A percentile compares a stretch with the other conserved stretches of the same genome.
Conservation (phyloP, 2,797 vertebrate species). For the Acipenser oxyrinchus region DNA sequence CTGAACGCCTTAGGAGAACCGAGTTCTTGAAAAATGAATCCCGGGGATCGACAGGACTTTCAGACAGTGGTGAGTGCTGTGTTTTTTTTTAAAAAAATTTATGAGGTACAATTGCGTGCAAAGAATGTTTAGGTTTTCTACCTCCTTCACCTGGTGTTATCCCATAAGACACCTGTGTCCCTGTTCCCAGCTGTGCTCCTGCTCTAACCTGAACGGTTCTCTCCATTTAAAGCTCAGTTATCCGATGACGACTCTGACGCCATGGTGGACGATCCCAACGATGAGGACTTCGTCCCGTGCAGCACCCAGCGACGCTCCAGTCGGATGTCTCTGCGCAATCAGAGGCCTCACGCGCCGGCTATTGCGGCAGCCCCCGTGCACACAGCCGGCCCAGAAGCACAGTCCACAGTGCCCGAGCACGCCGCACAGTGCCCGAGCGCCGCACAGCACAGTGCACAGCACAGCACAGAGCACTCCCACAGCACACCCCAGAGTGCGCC, state of each 20-base stretch:
- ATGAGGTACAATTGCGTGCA: background rate
- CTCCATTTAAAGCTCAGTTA: slow-evolving; percentile 50
- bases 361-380: background rate
- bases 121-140: background rate
- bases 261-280: slow-evolving; percentile 70
- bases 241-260: slow-evolving; percentile 71
- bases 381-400: background rate
- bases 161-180: background rate
- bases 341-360: slow-evolving; percentile 16
- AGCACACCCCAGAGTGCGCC: slow-evolving; percentile 3
- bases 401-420: background rate
- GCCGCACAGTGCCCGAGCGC: slow-evolving; percentile 43
- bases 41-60: background rate
- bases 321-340: slow-evolving; percentile 58
- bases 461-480: background rate
- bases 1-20: slow-evolving; percentile 14
- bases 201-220: background rate
- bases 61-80: slow-evolving; percentile 11
- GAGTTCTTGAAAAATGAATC: slow-evolving; percentile 9
- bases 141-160: background rate
- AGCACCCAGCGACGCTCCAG: slow-evolving; percentile 56
- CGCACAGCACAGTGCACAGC: background rate
- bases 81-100: too few species aligned
- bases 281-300: slow-evolving; percentile 62
- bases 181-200: background rate